Conservation (phyloP, 2,113 vertebrate species). For the Platanista minor region DNA sequence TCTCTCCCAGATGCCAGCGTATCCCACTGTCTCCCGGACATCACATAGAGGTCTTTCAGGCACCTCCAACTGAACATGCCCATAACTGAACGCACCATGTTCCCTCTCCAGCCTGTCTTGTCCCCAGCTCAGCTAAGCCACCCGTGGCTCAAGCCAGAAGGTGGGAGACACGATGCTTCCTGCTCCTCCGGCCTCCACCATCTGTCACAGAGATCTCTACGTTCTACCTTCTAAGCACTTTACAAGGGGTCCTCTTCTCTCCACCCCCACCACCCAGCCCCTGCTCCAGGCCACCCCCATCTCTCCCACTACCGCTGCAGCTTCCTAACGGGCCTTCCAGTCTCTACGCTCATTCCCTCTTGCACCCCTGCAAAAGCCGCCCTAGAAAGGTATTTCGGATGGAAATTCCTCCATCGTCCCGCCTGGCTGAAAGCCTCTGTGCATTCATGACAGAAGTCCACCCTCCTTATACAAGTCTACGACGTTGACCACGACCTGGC, state of each 20-base stretch:
- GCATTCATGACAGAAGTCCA: background rate
- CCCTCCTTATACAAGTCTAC: background rate
- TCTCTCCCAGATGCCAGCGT: too few species aligned
- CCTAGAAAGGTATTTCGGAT: background rate
- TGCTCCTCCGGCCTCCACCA: too few species aligned
- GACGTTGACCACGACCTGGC: background rate
- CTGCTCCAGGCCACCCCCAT: background rate
- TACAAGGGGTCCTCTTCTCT: too few species aligned
- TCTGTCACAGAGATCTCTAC: background rate
- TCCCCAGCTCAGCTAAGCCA: background rate
- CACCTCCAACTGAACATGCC: background rate
- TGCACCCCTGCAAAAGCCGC: background rate
- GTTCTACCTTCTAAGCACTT: fast-evolving
- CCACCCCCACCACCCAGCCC: too few species aligned
- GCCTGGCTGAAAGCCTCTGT: background rate
- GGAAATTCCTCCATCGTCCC: background rate
- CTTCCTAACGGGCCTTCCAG: background rate
- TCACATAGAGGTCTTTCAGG: background rate
- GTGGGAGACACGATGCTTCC: background rate
- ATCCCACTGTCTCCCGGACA: background rate
- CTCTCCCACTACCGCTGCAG: background rate
- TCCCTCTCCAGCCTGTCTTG: background rate
- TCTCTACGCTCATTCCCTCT: background rate
- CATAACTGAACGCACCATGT: background rate
- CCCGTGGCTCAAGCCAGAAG: background rate